These are phyloP conservation scores for Pardosa pseudoannulata DNA, from an alignment of 2,888 invertebrate species.

Conservation along the genomic window DNA sequence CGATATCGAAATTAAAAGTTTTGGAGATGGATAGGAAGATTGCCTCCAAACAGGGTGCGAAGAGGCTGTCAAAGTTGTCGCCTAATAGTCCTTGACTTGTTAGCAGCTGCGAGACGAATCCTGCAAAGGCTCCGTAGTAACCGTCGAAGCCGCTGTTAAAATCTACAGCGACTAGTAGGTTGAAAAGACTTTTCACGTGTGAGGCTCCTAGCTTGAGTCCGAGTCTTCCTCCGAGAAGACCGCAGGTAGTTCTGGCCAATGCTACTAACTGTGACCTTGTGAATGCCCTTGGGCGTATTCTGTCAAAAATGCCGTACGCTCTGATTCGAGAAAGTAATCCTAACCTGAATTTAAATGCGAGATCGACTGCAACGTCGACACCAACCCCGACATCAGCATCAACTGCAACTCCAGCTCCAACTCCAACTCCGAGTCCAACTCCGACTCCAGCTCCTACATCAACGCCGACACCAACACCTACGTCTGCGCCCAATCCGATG, in stretches of 20 bases:
- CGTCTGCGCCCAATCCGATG: too few relatives aligned
- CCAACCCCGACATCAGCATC: neutral
- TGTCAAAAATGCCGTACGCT: neutral
- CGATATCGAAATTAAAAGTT: neutral
- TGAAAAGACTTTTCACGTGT: neutral
- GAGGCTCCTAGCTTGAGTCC: too few relatives aligned
- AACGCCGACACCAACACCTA: too few relatives aligned
- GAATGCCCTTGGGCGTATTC: neutral
- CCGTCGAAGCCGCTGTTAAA: neutral
- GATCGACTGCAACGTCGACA: neutral
- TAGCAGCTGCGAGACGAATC: neutral
- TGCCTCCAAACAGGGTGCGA: neutral
- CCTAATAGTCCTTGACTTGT: neutral
- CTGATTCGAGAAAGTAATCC: neutral
- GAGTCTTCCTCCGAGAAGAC: neutral
- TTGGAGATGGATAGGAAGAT: neutral
- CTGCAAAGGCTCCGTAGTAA: neutral
- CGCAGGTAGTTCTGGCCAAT: neutral
- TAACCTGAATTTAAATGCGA: neutral
- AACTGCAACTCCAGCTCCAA: neutral
- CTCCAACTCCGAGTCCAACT: too few relatives aligned
- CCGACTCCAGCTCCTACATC: too few relatives aligned
- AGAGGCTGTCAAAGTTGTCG: neutral
- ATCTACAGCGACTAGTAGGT: neutral
- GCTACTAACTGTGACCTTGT: neutral